Evolutionary conservation across 2,113 vertebrate genomes (phyloP), one percentile per base, ranked within the genome.

Genomic region (Oxyruncus cristatus): DNA sequence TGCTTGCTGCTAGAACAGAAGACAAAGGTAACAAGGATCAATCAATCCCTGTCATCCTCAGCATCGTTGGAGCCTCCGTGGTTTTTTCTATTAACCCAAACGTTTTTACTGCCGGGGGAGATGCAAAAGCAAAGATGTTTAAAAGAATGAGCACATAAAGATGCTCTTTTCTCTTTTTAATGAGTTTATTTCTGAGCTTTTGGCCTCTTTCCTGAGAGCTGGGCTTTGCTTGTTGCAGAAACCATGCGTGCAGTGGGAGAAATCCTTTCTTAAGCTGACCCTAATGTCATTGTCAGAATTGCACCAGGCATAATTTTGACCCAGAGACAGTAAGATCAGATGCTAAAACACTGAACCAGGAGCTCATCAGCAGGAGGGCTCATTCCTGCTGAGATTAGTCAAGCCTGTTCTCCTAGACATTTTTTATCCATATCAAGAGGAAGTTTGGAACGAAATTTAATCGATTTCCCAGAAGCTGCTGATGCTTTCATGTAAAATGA

Each of bases 351-450:
- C 66, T 93, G 91, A 96, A 93, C 73, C 79, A 79, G 77, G 72
- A 37, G 78, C 35, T 71, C 62, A 46, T 41, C 95, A 85, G 63
- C 92, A 95, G 96, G 97, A 93, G 95, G 89, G 24, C 61, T 41
- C 46, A 11, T 30, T 95, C 81, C 96, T 94, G 88, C 75, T 93
- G 80, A 79, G 76, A 52, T 59, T 58, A 83, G 50, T 12, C 56
- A 41, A 53, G 42, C 70, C 70, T 58, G 9, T 84, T 70, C 92
- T 68, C 80, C 27, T 62, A 3, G 50, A 39, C 33, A 37, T 41
- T 89, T 95, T 95, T 94, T 73, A 74, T 67, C 87, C 74, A 20
- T 90, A 92, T 70, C 92, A 90, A 93, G 78, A 94, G 85, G 59
- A 93, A 77, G 55, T 80, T 65, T 90, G 85, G 67, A 77, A 27